Percentiles rank a stretch among this genome's conserved stretches.
phyloP scores from a whole-genome alignment of 1,140 invertebrate species.

The Elysia chlorotica region DNA sequence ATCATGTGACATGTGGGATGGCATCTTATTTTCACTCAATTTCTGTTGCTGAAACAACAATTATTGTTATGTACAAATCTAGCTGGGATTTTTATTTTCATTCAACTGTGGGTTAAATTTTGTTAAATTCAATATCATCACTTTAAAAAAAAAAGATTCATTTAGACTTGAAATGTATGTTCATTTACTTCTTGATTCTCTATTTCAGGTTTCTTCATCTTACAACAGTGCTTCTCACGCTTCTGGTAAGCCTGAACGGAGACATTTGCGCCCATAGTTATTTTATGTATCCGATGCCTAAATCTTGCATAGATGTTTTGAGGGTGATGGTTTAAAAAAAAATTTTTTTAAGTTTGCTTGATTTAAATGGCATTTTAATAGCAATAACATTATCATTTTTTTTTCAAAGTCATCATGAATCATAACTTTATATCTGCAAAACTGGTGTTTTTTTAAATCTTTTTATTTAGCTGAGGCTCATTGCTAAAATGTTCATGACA shows the following conservation, averaged over 20 bases:
- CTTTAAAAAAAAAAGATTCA: too few relatives aligned
- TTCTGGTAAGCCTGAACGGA: too few relatives aligned
- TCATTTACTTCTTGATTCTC: too few relatives aligned
- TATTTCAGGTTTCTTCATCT: conserved; percentile 6
- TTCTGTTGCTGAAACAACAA: too few relatives aligned
- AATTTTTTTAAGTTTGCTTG: background rate
- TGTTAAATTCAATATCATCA: too few relatives aligned
- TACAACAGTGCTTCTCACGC: conserved; percentile 12
- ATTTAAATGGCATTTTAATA: background rate
- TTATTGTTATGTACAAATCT: too few relatives aligned
- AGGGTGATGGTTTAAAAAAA: background rate
- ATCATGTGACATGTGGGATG: too few relatives aligned
- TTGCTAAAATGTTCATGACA: background rate
- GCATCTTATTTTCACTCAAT: too few relatives aligned
- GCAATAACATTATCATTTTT: background rate
- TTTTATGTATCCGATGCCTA: background rate
- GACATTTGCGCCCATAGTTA: too few relatives aligned
- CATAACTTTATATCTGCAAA: background rate
- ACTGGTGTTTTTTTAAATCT: background rate
- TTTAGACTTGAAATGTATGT: too few relatives aligned
- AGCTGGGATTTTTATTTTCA: too few relatives aligned
- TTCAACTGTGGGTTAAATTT: too few relatives aligned
- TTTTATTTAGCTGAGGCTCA: background rate
- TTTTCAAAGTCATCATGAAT: background rate
- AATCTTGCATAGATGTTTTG: background rate